Evolutionary conservation across 2,113 vertebrate genomes (phyloP).

Genomic region (Stegastes partitus): DNA sequence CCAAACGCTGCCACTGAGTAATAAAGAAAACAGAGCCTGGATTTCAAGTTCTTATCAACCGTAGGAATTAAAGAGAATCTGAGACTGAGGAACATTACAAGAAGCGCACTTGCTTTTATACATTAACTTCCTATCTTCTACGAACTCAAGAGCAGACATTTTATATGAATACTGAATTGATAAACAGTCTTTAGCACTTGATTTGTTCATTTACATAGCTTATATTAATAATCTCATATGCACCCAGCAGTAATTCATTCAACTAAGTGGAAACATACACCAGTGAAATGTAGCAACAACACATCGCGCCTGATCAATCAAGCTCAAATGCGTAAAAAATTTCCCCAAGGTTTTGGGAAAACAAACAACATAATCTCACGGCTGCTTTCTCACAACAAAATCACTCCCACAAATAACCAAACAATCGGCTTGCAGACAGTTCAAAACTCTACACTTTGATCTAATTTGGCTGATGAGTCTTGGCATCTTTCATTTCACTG

Average conservation of each 20-base stretch:
- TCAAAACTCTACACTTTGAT: slow-evolving; percentile 75
- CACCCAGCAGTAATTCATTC: slow-evolving; percentile 73
- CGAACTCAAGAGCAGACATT: slow-evolving; percentile 16
- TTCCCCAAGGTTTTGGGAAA: slow-evolving; percentile 81
- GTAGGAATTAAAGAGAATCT: slow-evolving; percentile 32
- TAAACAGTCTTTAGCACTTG: slow-evolving; percentile 56
- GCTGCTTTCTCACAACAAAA: slow-evolving; percentile 74
- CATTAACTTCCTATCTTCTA: slow-evolving; percentile 34
- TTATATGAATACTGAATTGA: slow-evolving; percentile 61
- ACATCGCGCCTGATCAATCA: slow-evolving; percentile 81
- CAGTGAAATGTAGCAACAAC: slow-evolving; percentile 75
- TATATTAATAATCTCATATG: slow-evolving; percentile 75
- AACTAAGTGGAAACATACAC: slow-evolving; percentile 72
- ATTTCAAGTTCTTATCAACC: slow-evolving; percentile 15
- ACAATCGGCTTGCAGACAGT: slow-evolving; percentile 59
- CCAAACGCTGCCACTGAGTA: not conserved
- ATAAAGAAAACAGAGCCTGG: slow-evolving; percentile 26
- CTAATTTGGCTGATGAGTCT: slow-evolving; percentile 81
- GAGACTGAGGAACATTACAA: slow-evolving; percentile 10
- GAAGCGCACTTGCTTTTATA: slow-evolving; percentile 1
- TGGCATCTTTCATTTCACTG: slow-evolving; percentile 78
- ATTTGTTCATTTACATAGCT: slow-evolving; percentile 77
- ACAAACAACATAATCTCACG: slow-evolving; percentile 78
- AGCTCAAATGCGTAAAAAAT: slow-evolving; percentile 76
- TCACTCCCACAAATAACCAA: slow-evolving; percentile 65